Evolutionary conservation across 2,888 invertebrate species (phyloP).

Genomic region (Tetragonula carbonaria): DNA sequence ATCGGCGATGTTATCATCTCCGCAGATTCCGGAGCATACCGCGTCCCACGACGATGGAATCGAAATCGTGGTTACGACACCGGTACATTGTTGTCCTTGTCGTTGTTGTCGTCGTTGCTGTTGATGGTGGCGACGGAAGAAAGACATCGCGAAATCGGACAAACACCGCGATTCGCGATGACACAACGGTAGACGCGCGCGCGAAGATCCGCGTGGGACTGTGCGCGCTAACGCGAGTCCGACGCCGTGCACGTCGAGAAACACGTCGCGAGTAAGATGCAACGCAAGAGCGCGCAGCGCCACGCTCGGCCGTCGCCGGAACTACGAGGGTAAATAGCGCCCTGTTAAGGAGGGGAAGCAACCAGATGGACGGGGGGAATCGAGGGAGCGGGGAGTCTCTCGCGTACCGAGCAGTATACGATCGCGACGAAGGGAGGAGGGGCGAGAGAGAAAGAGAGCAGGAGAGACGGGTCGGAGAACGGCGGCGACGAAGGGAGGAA

Average conservation of each 20-base stretch:
- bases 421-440: conserved; percentile 8
- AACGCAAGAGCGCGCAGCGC: conserved; percentile 64
- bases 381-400: conserved; percentile 38
- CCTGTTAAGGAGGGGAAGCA: conserved; percentile 56
- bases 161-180: conserved; percentile 54
- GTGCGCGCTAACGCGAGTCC: conserved; percentile 72
- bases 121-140: background rate
- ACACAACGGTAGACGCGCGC: conserved; percentile 56
- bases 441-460: conserved; percentile 4
- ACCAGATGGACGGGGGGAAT: conserved; percentile 9
- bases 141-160: conserved; percentile 21
- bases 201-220: conserved; percentile 78
- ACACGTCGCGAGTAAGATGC: conserved; percentile 59
- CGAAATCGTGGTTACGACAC: background rate
- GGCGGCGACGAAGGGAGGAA: conserved; percentile 32
- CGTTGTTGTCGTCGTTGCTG: background rate
- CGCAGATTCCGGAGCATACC: conserved; percentile 1
- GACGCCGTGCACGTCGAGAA: conserved; percentile 58
- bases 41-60: conserved; percentile 19
- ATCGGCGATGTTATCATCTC: background rate
- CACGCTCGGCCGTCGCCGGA: conserved; percentile 55
- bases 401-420: conserved; percentile 54
- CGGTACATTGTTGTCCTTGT: background rate
- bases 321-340: conserved; percentile 72
- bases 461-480: conserved; percentile 22